phyloP scores from a whole-genome alignment of 2,888 invertebrate genomes.

The Ferdinandea cuprea region DNA sequence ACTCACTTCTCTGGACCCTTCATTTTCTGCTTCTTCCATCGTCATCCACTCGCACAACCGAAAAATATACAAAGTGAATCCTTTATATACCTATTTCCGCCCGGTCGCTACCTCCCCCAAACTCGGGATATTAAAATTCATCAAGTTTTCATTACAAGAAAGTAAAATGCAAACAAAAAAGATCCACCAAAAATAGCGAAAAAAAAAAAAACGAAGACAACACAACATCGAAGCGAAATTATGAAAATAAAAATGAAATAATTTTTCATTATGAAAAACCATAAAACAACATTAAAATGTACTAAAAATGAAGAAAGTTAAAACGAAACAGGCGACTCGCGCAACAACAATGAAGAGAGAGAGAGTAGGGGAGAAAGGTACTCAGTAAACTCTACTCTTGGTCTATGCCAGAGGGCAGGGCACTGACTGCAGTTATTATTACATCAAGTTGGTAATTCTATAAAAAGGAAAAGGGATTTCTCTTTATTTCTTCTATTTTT shows the following conservation, averaged over 20 bases:
- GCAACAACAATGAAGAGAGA: constrained; percentile 27
- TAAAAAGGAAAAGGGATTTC: constrained; percentile 9
- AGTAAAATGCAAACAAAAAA: constrained; percentile 42
- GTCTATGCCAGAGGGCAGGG: constrained; percentile 46
- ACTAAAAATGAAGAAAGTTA: constrained; percentile 45
- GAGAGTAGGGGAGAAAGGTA: background rate
- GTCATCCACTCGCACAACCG: constrained; percentile 26
- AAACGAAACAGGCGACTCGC: constrained; percentile 24
- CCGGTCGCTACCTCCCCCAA: too few relatives aligned
- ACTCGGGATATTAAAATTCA: constrained; percentile 63
- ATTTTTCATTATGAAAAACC: constrained; percentile 72
- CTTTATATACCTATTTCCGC: too few relatives aligned
- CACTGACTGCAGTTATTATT: constrained; percentile 69
- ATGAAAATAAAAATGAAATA: constrained; percentile 71
- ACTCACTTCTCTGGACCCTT: constrained; percentile 3
- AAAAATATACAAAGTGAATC: constrained; percentile 42
- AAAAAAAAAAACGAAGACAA: constrained; percentile 11
- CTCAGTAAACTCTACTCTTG: constrained; percentile 8
- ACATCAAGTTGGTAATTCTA: constrained; percentile 66
- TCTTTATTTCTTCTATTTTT: constrained; percentile 13
- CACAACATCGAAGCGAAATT: constrained; percentile 47
- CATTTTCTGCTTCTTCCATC: constrained; percentile 8
- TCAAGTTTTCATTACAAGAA: constrained; percentile 67
- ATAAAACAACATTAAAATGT: constrained; percentile 71
- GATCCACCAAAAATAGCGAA: constrained; percentile 2